Base-by-base conservation (phyloP, 2,888 invertebrate genomes). In the Bombylius discolor region DNA sequence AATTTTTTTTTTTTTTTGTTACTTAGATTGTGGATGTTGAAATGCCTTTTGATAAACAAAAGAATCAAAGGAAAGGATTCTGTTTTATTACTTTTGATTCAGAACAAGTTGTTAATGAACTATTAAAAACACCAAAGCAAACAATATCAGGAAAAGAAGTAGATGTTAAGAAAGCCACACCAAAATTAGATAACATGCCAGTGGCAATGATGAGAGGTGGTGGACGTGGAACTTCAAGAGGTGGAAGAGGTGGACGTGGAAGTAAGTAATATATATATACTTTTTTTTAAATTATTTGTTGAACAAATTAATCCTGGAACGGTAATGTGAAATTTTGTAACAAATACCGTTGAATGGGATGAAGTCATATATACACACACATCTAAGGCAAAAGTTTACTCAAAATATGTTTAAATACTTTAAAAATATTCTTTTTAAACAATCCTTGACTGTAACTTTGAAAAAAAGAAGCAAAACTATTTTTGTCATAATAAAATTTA, bases 51-150 rank as follows among this genome's bases (percentile, higher is more conserved):
- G 97, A 97, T 74, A 96, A 95, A 76, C 87, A 89, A 73, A 96
- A 95, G 82, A 94, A 93, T 73, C 93, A 94, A 75, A 84, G 96
- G 67, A 90, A 96, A 79, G 93, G 90, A 59, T 97, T 97, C 81
- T 96, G 95, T 73, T 97, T 97, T 75, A 93, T 97, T 72, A 96
- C 96, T 63, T 97, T 96, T 69, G 96, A 97, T 71, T 90, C 90
- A 39, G 95, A 95, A 75, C 89, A 91, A 74, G 89, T 93, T 55
- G 94, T 94, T 39, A 91, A 91, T 68, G 92, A 93, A 72, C 79
- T 94, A 53, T 78, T 93, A 59, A 94, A 92, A 74, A 89, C 89
- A 53, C 89, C 93, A 13, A 95, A 94, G 76, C 94, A 94, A 74
- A 89, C 85, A 53, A 93, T 95, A 65, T 89, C 87, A 63, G 93